Evolutionary conservation across 2,888 invertebrate genomes (phyloP).

Genomic region (Ceraclea dissimilis): DNA sequence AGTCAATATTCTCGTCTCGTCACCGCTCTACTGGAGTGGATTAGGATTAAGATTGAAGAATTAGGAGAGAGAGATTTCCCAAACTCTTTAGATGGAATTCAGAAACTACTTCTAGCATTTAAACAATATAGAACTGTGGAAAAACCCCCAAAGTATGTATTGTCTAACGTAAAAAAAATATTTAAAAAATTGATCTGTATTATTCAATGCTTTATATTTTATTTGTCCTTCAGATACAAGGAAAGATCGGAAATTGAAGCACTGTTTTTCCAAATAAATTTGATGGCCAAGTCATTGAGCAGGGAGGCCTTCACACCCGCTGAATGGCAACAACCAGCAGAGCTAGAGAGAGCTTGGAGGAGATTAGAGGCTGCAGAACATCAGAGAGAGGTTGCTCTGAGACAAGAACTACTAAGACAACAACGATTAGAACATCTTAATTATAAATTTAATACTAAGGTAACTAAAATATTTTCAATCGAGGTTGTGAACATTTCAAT

Average conservation of each 20-base stretch:
- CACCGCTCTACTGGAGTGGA: slow-evolving; percentile 87
- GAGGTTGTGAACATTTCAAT: neutral
- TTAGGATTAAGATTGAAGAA: slow-evolving; percentile 72
- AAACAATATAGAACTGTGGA: slow-evolving; percentile 95
- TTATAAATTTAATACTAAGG: slow-evolving; percentile 92
- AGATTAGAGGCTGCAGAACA: slow-evolving; percentile 90
- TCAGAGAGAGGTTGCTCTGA: slow-evolving; percentile 82
- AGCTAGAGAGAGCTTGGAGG: slow-evolving; percentile 94
- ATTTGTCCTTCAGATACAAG: slow-evolving; percentile 60
- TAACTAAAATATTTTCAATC: slow-evolving; percentile 28
- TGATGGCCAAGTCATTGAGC: slow-evolving; percentile 87
- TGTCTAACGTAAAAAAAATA: neutral
- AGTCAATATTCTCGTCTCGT: slow-evolving; percentile 80
- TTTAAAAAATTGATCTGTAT: slow-evolving; percentile 17
- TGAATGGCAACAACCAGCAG: slow-evolving; percentile 88
- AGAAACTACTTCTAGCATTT: slow-evolving; percentile 79
- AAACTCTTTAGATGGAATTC: slow-evolving; percentile 91
- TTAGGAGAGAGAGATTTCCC: slow-evolving; percentile 84
- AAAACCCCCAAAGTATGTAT: slow-evolving; percentile 87
- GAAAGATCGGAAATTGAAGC: slow-evolving; percentile 97
- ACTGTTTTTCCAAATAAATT: slow-evolving; percentile 93
- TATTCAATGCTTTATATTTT: neutral
- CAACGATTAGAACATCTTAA: slow-evolving; percentile 91
- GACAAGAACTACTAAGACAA: slow-evolving; percentile 85
- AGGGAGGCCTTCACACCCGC: slow-evolving; percentile 79